phyloP scores from a whole-genome alignment of 2,888 invertebrate species.

The Patella pellucida region DNA sequence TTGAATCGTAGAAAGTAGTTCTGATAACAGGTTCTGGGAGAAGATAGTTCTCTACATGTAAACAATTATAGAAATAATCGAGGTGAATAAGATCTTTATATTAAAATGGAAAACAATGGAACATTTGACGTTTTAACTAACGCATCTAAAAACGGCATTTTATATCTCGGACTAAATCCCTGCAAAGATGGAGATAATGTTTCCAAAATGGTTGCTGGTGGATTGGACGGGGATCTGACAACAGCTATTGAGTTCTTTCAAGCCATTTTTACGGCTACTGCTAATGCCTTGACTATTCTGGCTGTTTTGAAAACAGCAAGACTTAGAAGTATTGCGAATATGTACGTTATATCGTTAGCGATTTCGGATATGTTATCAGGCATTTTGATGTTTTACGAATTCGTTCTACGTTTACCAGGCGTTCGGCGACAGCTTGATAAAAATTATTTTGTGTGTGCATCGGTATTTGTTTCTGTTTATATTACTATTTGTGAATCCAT shows the following conservation, averaged over 20 bases:
- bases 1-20: no score
- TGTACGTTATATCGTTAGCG: background rate
- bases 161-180: background rate
- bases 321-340: background rate
- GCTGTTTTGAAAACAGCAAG: background rate
- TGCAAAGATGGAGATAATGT: background rate
- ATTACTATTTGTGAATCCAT: conserved; percentile 3
- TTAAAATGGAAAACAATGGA: background rate
- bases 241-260: background rate
- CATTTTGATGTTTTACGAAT: background rate
- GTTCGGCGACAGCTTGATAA: background rate
- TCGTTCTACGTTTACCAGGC: background rate
- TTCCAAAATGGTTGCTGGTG: background rate
- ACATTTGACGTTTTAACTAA: no score
- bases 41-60: no score
- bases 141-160: background rate
- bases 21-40: no score
- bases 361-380: background rate
- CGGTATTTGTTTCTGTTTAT: background rate
- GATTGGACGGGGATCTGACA: background rate
- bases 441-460: background rate
- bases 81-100: no score
- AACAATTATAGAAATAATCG: no score
- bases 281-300: background rate
- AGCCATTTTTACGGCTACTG: background rate